Base-by-base conservation (phyloP, 2,888 invertebrate species). In the Cantharis rufa region DNA sequence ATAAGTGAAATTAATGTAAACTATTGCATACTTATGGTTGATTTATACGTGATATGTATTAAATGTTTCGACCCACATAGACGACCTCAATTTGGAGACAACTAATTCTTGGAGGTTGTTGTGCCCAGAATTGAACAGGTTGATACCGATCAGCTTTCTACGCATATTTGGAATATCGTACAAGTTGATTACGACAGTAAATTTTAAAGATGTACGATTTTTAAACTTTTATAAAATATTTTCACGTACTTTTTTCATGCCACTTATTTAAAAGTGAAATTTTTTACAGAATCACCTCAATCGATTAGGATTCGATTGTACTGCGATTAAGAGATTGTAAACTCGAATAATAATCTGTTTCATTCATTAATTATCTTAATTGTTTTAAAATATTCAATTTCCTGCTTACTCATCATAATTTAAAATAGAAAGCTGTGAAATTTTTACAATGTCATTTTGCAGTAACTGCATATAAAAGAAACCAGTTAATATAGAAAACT, bases 21-120 rank as follows among this genome's bases (percentile, higher is more conserved):
- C 15, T 69, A 69, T 73, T 63, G 69, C 62, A 71, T 71, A 72
- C 69, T 66, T 66, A 62, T 27, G 28, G 69, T 9, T 15, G 62
- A 70, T 68, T 69, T 27, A 24, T 63, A 73, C 75, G 73, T 75
- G 79, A 76, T 78, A 77, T 72, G 77, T 78, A 72, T 75, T 77
- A 75, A 78, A 75, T 62, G 63, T 27, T 73, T 75, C 75, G 78
- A 75, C 75, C 77, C 64, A 77, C 71, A 76, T 74, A 70, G n/a
- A 27, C 76, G 80, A 78, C 80, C 80, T 80, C 78, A 72, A 78
- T 80, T 76, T 71, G 69, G 72, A 62, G 63, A 75, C 73, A 75
- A 71, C 74, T 73, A 75, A 78, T 75, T 78, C 64, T 75, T 78
- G 71, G 16, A 71, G 74, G 74, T 73, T 74, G 48, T 48, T 48